Evolutionary conservation across 2,888 invertebrate genomes (phyloP).

Genomic region (Thymelicus acteon): DNA sequence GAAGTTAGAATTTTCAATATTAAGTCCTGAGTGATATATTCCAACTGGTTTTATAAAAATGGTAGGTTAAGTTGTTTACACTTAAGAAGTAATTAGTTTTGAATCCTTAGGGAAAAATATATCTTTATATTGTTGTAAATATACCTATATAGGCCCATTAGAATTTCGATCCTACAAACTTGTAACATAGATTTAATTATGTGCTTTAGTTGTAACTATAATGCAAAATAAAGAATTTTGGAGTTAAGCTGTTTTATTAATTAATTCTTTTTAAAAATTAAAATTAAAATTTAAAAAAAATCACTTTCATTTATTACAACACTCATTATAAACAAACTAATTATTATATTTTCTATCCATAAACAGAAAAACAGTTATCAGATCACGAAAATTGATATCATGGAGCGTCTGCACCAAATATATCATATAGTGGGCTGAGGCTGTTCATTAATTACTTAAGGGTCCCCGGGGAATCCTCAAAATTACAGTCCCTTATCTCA

Average conservation of each 20-base stretch:
- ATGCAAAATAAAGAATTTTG: constrained; percentile 14
- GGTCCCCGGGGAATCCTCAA: too few species aligned
- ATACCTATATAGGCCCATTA: constrained; percentile 2
- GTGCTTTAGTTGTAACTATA: constrained; percentile 21
- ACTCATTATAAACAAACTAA: too few species aligned
- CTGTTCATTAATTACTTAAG: too few species aligned
- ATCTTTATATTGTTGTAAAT: constrained; percentile 3
- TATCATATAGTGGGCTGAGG: too few species aligned
- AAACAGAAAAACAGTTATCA: too few species aligned
- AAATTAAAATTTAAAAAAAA: too few species aligned
- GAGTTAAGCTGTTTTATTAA: constrained; percentile 11
- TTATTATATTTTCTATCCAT: too few species aligned
- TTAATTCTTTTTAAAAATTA: too few species aligned
- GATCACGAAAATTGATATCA: too few species aligned
- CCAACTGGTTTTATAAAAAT: constrained; percentile 13
- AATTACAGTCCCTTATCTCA: too few species aligned
- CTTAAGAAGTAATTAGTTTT: constrained; percentile 1
- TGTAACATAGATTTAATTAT: not conserved
- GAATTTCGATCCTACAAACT: not conserved
- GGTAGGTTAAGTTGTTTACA: constrained; percentile 10
- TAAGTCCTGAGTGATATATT: constrained; percentile 21
- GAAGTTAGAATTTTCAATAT: constrained; percentile 10
- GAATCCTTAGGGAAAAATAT: constrained; percentile 4
- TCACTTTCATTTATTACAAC: too few species aligned
- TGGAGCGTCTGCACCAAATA: too few species aligned